Evolutionary conservation across 2,113 vertebrate species (phyloP).

Genomic region (Scomber colias): DNA sequence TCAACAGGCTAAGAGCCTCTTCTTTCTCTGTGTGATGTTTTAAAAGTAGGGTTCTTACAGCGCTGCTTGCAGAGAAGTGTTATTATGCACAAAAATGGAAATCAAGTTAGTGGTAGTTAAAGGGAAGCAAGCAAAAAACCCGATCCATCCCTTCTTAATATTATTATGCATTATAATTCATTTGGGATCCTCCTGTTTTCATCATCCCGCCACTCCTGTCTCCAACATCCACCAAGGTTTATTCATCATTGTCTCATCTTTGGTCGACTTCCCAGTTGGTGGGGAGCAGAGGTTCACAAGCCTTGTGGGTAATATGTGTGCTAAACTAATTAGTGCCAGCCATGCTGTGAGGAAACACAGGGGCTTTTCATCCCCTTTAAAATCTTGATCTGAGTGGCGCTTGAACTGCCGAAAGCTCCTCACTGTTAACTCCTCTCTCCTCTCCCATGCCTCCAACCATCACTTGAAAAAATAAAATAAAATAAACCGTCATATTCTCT

Average conservation of each 20-base stretch:
- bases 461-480: conserved; percentile 25
- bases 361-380: conserved; percentile 60
- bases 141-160: conserved; percentile 14
- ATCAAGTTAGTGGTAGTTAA: conserved; percentile 11
- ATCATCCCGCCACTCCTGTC: conserved; percentile 31
- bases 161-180: conserved; percentile 36
- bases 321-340: conserved; percentile 76
- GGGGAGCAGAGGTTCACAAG: conserved; percentile 58
- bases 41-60: neutral
- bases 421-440: conserved; percentile 28
- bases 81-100: conserved; percentile 33
- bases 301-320: conserved; percentile 64
- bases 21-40: conserved; percentile 1
- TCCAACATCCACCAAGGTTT: conserved; percentile 49
- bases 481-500: conserved; percentile 40
- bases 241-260: conserved; percentile 66
- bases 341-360: conserved; percentile 69
- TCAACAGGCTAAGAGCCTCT: neutral
- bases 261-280: conserved; percentile 46
- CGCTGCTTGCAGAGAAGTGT: neutral
- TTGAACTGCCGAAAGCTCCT: conserved; percentile 69
- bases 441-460: conserved; percentile 17
- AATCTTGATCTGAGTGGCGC: conserved; percentile 65
- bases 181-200: conserved; percentile 33
- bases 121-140: conserved; percentile 18